Evolutionary conservation across 2,797 vertebrate genomes (phyloP).

Genomic region (Streptopelia turtur): DNA sequence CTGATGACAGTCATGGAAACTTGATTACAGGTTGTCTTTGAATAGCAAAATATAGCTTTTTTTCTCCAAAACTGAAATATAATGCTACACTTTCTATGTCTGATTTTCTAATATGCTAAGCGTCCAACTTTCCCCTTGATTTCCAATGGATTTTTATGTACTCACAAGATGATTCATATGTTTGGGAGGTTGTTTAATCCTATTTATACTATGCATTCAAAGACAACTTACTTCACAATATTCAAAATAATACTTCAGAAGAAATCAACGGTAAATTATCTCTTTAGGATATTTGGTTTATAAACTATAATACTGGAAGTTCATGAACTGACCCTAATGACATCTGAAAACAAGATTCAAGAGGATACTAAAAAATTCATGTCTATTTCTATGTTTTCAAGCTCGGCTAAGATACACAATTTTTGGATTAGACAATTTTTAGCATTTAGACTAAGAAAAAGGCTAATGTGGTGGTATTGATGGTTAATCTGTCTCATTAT

Average conservation of each 20-base stretch:
- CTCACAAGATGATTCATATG: not conserved
- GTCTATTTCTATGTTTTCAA: not conserved
- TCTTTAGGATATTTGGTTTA: not conserved
- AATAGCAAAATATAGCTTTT: not conserved
- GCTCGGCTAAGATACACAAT: not conserved
- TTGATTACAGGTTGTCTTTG: constrained; percentile 26
- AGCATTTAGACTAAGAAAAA: not conserved
- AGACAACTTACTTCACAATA: constrained; percentile 3
- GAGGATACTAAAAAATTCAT: not conserved
- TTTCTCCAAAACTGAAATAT: not conserved
- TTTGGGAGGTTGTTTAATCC: not conserved
- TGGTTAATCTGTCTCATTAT: not conserved
- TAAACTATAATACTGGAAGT: not conserved
- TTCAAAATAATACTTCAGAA: constrained; percentile 11
- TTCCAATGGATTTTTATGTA: not conserved
- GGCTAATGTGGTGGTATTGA: not conserved
- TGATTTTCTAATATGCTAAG: not conserved
- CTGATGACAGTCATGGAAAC: not conserved
- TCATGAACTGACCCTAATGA: not conserved
- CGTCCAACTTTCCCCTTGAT: not conserved
- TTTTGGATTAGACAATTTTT: not conserved
- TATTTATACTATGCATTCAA: not conserved
- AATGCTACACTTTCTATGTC: not conserved
- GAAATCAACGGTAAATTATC: constrained; percentile 26
- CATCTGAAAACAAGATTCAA: not conserved